Evolutionary conservation across 2,888 invertebrate genomes (phyloP), one percentile per base, ranked within the genome.

Genomic region (Augiades crinisus): DNA sequence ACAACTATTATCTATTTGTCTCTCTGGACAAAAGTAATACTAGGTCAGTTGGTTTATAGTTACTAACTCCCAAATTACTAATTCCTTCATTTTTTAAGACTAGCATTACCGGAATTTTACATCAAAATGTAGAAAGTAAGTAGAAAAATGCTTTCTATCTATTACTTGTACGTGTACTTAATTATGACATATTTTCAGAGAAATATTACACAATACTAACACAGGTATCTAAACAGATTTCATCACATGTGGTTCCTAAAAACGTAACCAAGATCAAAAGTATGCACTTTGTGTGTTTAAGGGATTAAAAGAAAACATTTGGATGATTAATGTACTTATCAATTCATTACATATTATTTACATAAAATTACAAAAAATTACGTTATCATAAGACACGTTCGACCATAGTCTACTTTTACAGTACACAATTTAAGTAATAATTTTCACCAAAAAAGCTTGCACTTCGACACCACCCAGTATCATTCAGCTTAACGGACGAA

Each of bases 301-400:
- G 4, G 5, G 10, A 6, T 22, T 22, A 22, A 22, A 22, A 22
- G 6, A 3, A 10, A 27, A 27, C 1, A 27, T 10, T 10, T n/a
- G 27, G 10, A 10, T 2, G 13, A 22, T 13, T 38, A 10, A 21
- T 38, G 22, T 8, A 38, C 13, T 38, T 38, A 13, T 13, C 10
- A 38, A 22, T n/a, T 13, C 13, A 4, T 38, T 21, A 10, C 10
- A 21, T 12, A 13, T 38, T 38, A 21, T 38, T 40, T 40, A 24
- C 14, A 40, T 5, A 24, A 24, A 10, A 22, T 14, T 22, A 40
- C 13, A 24, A 24, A 40, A 24, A 14, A 14, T 40, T 24, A 40
- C n/a, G 24, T 40, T 40, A 40, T 40, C 40, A 40, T 40, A 24
- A 40, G 40, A 40, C 38, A 38, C 40, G n/a, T 40, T 40, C 24